A percentile compares a stretch with the other conserved stretches of the same genome.
Evolutionary conservation across 2,113 vertebrate species (phyloP).

Genomic region (Nyctereutes procyonoides): DNA sequence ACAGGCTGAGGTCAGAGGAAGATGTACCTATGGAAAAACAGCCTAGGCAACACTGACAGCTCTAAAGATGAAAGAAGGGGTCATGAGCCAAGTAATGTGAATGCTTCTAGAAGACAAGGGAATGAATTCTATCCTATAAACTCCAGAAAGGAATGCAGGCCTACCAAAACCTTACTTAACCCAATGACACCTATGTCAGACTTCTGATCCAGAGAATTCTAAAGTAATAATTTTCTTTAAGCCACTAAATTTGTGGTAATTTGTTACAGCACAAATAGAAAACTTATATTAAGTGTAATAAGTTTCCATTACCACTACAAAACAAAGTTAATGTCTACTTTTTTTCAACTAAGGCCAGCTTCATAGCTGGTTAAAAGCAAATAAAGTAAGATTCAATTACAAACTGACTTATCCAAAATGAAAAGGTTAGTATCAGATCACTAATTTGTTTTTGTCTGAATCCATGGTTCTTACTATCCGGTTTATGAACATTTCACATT

Average conservation of each 20-base stretch:
- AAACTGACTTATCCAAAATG: neutral
- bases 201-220: neutral
- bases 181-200: neutral
- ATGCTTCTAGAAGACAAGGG: neutral
- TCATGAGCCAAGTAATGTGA: neutral
- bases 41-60: neutral
- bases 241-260: neutral
- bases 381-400: neutral
- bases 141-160: neutral
- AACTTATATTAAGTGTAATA: neutral
- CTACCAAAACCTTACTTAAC: neutral
- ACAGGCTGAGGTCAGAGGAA: neutral
- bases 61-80: neutral
- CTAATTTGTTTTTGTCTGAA: constrained; percentile 18
- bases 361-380: neutral
- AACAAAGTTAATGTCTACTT: neutral
- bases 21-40: neutral
- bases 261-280: neutral
- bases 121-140: neutral
- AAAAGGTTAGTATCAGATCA: neutral
- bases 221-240: neutral
- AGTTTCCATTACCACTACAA: neutral
- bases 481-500: neutral
- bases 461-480: neutral
- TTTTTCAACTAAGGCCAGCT: neutral